Evolutionary conservation across 53 echinoderm and acorn worm species (phyloP).

Genomic region (Luidia sarsii): DNA sequence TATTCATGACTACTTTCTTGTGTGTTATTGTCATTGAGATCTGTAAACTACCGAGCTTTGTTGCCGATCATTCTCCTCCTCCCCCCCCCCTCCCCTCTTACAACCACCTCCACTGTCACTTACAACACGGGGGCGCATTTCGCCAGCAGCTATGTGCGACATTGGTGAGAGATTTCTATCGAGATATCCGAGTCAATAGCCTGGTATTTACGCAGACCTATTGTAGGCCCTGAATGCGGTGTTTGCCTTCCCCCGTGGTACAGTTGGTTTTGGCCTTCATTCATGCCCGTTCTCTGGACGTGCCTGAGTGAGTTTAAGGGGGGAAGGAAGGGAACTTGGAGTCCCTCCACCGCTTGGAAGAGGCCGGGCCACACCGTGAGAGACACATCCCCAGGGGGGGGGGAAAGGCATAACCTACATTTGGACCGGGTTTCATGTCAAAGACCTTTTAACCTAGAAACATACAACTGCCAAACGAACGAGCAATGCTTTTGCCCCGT

Average conservation of each 20-base stretch:
- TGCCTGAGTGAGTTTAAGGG: neutral
- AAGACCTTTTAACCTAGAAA: slow-evolving; percentile 36
- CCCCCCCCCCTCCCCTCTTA: too few relatives aligned
- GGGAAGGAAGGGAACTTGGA: neutral
- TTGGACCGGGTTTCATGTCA: slow-evolving; percentile 9
- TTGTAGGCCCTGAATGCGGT: slow-evolving; percentile 34
- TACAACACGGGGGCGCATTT: too few relatives aligned
- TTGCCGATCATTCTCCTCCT: too few relatives aligned
- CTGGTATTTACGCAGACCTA: slow-evolving; percentile 4
- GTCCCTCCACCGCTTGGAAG: neutral
- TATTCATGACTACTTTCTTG: too few relatives aligned
- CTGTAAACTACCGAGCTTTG: too few relatives aligned
- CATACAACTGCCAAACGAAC: too few relatives aligned
- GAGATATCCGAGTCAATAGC: slow-evolving; percentile 6
- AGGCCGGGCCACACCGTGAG: neutral
- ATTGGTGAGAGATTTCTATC: neutral
- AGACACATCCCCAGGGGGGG: slow-evolving; percentile 24
- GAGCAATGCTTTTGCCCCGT: too few relatives aligned
- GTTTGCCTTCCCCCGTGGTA: slow-evolving; percentile 26
- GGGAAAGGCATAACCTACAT: slow-evolving; percentile 18
- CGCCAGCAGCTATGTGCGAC: neutral
- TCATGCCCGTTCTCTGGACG: slow-evolving; percentile 19
- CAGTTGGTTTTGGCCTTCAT: slow-evolving; percentile 50
- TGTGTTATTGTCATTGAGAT: too few relatives aligned
- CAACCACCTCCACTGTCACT: too few relatives aligned